Conservation (phyloP, 2,797 vertebrate species). For the Sorex maritimensis region DNA sequence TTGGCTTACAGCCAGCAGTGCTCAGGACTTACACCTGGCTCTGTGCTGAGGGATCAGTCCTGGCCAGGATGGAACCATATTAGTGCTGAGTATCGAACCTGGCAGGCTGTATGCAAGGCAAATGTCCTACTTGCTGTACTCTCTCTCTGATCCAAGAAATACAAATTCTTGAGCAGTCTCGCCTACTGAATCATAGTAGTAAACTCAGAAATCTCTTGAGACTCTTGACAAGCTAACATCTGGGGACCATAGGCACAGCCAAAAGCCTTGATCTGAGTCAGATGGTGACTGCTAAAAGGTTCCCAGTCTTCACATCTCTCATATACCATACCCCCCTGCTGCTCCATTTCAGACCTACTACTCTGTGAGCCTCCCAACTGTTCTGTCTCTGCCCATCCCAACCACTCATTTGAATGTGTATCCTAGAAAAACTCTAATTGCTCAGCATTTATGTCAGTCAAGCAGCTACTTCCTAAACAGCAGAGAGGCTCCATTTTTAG, state of each 20-base stretch:
- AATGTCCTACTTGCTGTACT: no score
- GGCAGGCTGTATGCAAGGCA: no score
- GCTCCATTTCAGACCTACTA: not conserved
- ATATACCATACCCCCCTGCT: constrained; percentile 29
- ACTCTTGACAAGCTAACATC: not conserved
- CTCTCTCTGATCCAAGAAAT: not conserved
- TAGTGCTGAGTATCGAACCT: no score
- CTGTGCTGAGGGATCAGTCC: no score
- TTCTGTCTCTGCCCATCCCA: not conserved
- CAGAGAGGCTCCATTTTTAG: constrained; percentile 76
- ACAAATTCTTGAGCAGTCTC: not conserved
- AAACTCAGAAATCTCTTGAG: constrained; percentile 2
- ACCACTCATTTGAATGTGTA: constrained; percentile 72
- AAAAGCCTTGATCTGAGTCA: constrained; percentile 26
- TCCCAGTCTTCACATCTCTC: constrained; percentile 64
- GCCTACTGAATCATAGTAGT: constrained; percentile 15
- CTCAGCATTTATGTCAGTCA: constrained; percentile 75
- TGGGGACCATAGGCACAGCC: not conserved
- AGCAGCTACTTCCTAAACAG: constrained; percentile 74
- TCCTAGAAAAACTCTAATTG: constrained; percentile 74
- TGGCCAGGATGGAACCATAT: no score
- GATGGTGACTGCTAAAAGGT: not conserved
- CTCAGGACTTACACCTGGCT: no score
- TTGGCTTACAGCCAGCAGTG: no score
- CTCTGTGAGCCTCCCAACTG: constrained; percentile 63